Evolutionary conservation across 2,113 vertebrate species (phyloP).

Genomic region (Melanocharis versteri): DNA sequence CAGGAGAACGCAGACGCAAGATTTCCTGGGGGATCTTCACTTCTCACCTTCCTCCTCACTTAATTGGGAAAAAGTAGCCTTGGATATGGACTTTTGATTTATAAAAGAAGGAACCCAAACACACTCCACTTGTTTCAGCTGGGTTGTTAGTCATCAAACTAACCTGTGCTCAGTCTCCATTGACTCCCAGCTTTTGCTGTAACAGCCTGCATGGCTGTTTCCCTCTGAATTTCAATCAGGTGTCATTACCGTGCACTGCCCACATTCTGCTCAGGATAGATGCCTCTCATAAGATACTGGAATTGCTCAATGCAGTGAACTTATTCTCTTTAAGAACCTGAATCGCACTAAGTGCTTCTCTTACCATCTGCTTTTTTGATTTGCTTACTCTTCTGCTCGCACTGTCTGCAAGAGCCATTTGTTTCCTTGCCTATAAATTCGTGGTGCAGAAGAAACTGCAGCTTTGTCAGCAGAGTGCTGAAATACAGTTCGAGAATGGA

Average conservation of each 20-base stretch:
- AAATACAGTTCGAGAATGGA: conserved; percentile 5
- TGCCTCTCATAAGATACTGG: background rate
- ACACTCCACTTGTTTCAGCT: background rate
- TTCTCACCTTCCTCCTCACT: background rate
- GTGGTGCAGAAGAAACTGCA: conserved; percentile 5
- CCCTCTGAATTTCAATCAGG: conserved; percentile 42
- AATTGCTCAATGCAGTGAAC: conserved; percentile 4
- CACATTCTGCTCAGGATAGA: conserved; percentile 27
- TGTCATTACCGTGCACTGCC: background rate
- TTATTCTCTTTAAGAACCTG: conserved; percentile 20
- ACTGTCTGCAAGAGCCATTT: conserved; percentile 38
- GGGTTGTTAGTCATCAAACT: background rate
- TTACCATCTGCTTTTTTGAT: conserved; percentile 50
- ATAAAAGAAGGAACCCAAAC: background rate
- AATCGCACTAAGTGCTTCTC: conserved; percentile 22
- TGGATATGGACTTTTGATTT: background rate
- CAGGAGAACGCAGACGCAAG: background rate
- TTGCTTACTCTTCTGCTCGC: background rate
- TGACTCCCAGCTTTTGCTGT: background rate
- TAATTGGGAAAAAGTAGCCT: background rate
- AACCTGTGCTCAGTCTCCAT: background rate
- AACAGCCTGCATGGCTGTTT: conserved; percentile 5
- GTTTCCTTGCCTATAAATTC: conserved; percentile 38
- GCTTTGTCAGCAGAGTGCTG: conserved; percentile 24
- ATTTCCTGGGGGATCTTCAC: background rate